Percentiles rank a stretch among this genome's conserved stretches.
These are phyloP conservation scores for Lophochroa leadbeateri DNA, from an alignment of 2,113 vertebrate species.

Conservation along the genomic window DNA sequence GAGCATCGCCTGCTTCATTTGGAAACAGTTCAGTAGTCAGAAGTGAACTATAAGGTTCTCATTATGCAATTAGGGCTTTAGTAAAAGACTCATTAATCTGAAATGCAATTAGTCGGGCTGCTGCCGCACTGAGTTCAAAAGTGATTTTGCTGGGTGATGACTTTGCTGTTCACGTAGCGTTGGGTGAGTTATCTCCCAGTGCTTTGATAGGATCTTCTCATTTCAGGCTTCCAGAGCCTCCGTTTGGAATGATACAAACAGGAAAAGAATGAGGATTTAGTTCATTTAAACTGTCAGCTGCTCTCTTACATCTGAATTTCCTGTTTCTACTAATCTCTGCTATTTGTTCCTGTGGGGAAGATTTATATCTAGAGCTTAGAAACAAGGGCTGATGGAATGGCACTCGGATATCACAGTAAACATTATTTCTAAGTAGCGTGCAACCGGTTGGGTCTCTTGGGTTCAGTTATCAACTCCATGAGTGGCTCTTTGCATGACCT, in stretches of 20 bases:
- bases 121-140: not conserved
- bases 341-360: not conserved
- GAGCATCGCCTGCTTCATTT: not conserved
- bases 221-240: not conserved
- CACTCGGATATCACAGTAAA: not conserved
- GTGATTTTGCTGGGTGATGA: not conserved
- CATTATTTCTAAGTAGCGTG: fast-evolving
- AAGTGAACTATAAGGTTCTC: not conserved
- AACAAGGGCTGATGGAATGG: not conserved
- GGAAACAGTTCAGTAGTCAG: not conserved
- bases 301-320: not conserved
- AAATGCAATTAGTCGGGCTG: constrained; percentile 5
- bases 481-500: not conserved
- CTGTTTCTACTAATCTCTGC: not conserved
- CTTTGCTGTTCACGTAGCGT: not conserved
- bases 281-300: not conserved
- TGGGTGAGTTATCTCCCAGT: not conserved
- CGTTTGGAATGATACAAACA: not conserved
- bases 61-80: constrained; percentile 30
- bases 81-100: constrained; percentile 4
- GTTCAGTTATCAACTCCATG: not conserved
- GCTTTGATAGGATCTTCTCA: not conserved
- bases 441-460: not conserved
- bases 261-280: not conserved
- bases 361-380: not conserved